A percentile compares a stretch with the other conserved stretches of the same genome.
Conservation (phyloP, 1,140 invertebrate species). For the Araneus ventricosus region DNA sequence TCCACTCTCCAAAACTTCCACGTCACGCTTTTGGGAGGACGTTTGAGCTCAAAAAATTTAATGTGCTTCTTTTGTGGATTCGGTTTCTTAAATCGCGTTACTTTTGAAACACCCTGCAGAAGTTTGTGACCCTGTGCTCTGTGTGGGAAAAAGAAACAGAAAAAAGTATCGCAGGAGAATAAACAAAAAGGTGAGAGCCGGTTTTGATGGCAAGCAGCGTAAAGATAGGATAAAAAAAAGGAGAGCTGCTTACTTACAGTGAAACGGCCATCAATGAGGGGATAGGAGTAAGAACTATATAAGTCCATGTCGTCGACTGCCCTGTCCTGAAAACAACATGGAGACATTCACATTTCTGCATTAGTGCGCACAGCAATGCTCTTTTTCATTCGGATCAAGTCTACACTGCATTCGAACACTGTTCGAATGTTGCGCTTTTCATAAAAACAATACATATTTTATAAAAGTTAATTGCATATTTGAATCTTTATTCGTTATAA, state of each 20-base stretch:
- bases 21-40: too few species aligned
- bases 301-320: conserved; percentile 68
- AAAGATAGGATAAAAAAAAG: neutral
- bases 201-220: conserved; percentile 68
- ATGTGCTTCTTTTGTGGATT: too few species aligned
- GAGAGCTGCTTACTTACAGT: conserved; percentile 71
- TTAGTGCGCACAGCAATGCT: conserved; percentile 63
- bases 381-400: too few species aligned
- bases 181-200: conserved; percentile 3
- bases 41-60: too few species aligned
- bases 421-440: too few species aligned
- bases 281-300: conserved; percentile 73
- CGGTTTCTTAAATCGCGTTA: too few species aligned
- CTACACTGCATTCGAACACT: too few species aligned
- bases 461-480: too few species aligned
- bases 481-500: too few species aligned
- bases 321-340: conserved; percentile 73
- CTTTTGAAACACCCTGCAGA: too few species aligned
- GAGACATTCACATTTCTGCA: conserved; percentile 8
- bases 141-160: neutral
- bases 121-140: conserved; percentile 29
- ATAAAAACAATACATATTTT: too few species aligned
- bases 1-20: too few species aligned
- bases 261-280: conserved; percentile 69
- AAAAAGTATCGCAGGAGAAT: neutral